Base-by-base conservation (phyloP, 1,140 invertebrate genomes). In the Stegodyphus mimosarum region DNA sequence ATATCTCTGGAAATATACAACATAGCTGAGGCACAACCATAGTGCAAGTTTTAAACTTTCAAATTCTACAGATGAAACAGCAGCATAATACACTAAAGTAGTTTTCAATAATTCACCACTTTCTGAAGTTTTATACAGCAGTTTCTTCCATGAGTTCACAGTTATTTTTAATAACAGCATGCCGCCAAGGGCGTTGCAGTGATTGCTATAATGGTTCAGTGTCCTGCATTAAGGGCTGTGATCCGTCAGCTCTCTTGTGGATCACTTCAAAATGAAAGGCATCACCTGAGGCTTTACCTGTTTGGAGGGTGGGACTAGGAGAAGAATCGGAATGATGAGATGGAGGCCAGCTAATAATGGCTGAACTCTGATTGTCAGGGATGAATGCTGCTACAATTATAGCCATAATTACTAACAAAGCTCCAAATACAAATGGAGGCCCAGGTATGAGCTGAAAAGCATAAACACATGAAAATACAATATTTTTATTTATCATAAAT, bases 381-480 rank as follows among this genome's bases (percentile, higher is more conserved):
- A 98, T 96, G 91, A 98, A 97, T 73, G 95, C 93, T 69, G 97
- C 95, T 87, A 99, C 96, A 84, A 98, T 91, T 88, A 99, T 93
- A 52, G 98, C 98, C 90, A 97, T 95, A 87, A 99, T 95, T 76
- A 99, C 98, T 90, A 99, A 93, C 89, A 99, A 92, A 75, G 98
- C 96, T 80, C 98, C 99, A 92, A 99, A 98, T 52, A 99, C 96
- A 92, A 99, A 99, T n/a, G 98, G 98, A 71, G 98, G 98, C n/a
- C 98, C 98, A 70, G 98, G 98, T 88, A 99, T 94, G 88, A 99
- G 91, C 91, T 95, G 92, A 18, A 84, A 52, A 49, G 13, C 33
- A 3, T 33, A 1, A 33, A 33, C 33, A 33, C 33, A 33, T 33
- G 1, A 33, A 33, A 33, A 33, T 33, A 33, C 33, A 33, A 33